A percentile compares a stretch with the other conserved stretches of the same genome.
Conservation (phyloP, 2,113 vertebrate genomes). For the Eurypyga helias region DNA sequence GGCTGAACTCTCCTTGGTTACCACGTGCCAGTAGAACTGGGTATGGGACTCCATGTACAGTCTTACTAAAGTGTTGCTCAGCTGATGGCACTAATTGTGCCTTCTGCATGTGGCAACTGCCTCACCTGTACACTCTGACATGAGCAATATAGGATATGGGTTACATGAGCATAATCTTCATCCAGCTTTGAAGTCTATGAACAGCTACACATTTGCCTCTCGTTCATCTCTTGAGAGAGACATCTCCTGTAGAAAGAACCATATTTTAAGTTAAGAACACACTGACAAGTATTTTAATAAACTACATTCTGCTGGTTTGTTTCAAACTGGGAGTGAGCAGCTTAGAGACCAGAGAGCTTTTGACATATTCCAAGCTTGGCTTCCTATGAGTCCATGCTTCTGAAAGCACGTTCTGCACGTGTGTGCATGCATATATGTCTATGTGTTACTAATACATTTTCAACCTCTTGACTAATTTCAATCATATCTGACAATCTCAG, state of each 20-base stretch:
- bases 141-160: neutral
- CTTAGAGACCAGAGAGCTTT: slow-evolving; percentile 3
- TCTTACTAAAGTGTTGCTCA: neutral
- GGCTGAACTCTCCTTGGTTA: neutral
- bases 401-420: neutral
- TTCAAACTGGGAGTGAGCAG: neutral
- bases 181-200: neutral
- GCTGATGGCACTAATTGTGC: neutral
- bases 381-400: neutral
- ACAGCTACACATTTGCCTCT: neutral
- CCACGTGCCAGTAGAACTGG: neutral
- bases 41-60: neutral
- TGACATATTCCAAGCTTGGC: neutral
- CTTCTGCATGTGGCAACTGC: neutral
- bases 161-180: neutral
- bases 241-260: neutral
- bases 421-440: neutral
- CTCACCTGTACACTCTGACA: accelerated
- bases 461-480: slow-evolving; percentile 16
- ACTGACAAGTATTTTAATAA: neutral
- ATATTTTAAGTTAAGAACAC: slow-evolving; percentile 2
- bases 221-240: neutral
- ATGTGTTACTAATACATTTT: neutral
- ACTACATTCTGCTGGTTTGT: neutral
- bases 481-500: neutral